phyloP scores from a whole-genome alignment of 1,140 invertebrate species.

The Bombyx mandarina region DNA sequence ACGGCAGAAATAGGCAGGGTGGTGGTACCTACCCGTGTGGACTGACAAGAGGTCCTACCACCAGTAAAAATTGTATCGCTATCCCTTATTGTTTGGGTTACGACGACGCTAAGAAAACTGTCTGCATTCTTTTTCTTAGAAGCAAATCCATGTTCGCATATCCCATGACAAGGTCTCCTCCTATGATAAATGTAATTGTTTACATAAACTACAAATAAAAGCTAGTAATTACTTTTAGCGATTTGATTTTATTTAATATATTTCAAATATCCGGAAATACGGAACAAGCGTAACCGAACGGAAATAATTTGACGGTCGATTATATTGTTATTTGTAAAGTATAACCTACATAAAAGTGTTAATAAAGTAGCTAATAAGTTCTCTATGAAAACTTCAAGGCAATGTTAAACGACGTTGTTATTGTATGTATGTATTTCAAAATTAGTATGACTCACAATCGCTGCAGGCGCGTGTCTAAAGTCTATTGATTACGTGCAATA shows the following conservation, averaged over 20 bases:
- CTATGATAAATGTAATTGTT: too few species aligned
- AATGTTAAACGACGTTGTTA: constrained; percentile 12
- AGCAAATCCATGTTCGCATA: too few species aligned
- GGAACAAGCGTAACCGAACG: constrained; percentile 9
- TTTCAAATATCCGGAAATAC: constrained; percentile 12
- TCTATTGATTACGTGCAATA: background rate
- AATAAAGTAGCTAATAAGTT: constrained; percentile 23
- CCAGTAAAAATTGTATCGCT: too few species aligned
- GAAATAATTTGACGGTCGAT: constrained; percentile 17
- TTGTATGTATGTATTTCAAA: constrained; percentile 12
- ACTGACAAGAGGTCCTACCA: too few species aligned
- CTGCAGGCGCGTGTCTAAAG: constrained; percentile 2
- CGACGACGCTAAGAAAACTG: too few species aligned
- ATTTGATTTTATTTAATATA: constrained; percentile 1
- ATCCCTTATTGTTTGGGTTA: too few species aligned
- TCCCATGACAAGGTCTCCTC: too few species aligned
- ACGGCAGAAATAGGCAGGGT: too few species aligned
- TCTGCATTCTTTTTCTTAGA: too few species aligned
- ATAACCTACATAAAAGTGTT: too few species aligned
- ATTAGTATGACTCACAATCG: constrained; percentile 15
- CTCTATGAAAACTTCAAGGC: too few species aligned
- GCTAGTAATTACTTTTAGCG: background rate
- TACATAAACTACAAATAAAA: background rate
- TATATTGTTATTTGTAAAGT: constrained; percentile 2
- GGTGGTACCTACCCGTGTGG: too few species aligned